A percentile compares a stretch with the other conserved stretches of the same genome.
Conservation (phyloP, 2,888 invertebrate species). For the Homarus gammarus region DNA sequence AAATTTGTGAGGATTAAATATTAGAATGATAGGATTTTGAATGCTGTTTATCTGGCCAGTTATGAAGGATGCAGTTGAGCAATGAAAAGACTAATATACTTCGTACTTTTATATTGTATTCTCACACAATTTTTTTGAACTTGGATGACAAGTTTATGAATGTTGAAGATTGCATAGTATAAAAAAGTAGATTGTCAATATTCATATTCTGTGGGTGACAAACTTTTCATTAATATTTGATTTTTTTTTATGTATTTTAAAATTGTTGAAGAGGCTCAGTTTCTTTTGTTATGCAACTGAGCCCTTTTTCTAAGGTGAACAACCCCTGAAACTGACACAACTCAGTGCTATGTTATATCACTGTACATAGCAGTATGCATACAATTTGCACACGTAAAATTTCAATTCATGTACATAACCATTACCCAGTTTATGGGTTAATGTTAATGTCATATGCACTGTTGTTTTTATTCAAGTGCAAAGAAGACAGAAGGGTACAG, state of each 20-base stretch:
- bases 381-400: not conserved
- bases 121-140: slow-evolving; percentile 21
- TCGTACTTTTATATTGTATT: slow-evolving; percentile 36
- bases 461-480: not conserved
- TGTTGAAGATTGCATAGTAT: slow-evolving; percentile 8
- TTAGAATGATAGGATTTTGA: not conserved
- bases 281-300: not conserved
- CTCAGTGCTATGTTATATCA: not conserved
- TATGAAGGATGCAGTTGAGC: not conserved
- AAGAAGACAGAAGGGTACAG: not conserved
- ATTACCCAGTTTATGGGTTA: not conserved
- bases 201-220: slow-evolving; percentile 10
- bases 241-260: not conserved
- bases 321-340: not conserved
- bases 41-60: not conserved
- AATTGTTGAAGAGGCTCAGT: not conserved
- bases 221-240: not conserved
- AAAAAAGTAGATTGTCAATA: slow-evolving; percentile 3
- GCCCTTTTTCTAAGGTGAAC: not conserved
- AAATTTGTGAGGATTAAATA: slow-evolving; percentile 14
- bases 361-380: not conserved
- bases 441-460: not conserved
- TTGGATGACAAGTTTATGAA: slow-evolving; percentile 16
- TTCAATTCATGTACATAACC: not conserved
- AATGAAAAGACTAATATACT: not conserved